phyloP scores from a whole-genome alignment of 2,797 vertebrate genomes.

The Lacerta viridis region DNA sequence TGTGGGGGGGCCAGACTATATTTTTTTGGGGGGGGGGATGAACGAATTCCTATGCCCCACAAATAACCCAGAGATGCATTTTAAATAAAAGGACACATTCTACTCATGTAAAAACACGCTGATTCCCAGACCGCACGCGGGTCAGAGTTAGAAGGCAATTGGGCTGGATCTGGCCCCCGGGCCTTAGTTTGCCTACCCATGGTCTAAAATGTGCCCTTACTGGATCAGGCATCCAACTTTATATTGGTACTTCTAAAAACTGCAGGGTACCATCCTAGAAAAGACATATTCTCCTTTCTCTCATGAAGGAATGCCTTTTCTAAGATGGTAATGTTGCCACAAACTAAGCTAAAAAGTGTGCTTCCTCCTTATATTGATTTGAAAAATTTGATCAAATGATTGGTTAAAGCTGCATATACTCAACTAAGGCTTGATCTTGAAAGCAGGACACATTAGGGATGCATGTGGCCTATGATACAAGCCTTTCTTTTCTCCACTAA shows the following conservation, averaged over 20 bases:
- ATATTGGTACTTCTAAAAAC: background rate
- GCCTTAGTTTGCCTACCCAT: too few species aligned
- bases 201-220: background rate
- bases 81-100: too few species aligned
- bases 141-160: too few species aligned
- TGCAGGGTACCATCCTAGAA: background rate
- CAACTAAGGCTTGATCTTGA: background rate
- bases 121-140: accelerated
- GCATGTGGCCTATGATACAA: background rate
- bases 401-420: background rate
- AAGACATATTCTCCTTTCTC: background rate
- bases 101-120: too few species aligned
- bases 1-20: too few species aligned
- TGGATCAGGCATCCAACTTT: background rate
- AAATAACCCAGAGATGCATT: too few species aligned
- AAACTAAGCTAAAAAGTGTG: background rate
- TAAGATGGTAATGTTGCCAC: background rate
- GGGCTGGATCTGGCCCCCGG: too few species aligned
- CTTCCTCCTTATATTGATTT: background rate
- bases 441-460: background rate
- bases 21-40: too few species aligned
- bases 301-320: background rate
- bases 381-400: background rate
- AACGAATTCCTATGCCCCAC: too few species aligned
- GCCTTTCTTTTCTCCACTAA: background rate